Evolutionary conservation across 2,113 vertebrate genomes (phyloP).

Genomic region (Dinomys branickii): DNA sequence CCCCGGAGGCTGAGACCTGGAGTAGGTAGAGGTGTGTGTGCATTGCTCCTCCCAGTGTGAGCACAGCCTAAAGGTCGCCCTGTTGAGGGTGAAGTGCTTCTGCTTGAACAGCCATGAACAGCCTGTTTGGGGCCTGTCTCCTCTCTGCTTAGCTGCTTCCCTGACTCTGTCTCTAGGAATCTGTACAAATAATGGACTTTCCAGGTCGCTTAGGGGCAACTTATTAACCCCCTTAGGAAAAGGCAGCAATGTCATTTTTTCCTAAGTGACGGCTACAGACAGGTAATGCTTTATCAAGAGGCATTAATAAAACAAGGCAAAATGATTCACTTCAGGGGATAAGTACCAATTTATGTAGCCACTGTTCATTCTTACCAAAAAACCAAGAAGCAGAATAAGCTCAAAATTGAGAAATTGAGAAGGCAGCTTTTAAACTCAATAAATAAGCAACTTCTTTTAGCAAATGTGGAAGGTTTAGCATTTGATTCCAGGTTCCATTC

Average conservation of each 20-base stretch:
- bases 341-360: background rate
- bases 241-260: constrained; percentile 51
- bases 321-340: background rate
- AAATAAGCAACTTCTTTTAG: background rate
- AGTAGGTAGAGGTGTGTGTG: background rate
- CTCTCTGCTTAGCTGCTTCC: background rate
- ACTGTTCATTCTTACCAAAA: background rate
- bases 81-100: background rate
- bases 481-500: background rate
- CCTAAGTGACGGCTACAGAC: background rate
- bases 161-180: background rate
- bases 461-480: background rate
- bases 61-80: background rate
- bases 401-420: background rate
- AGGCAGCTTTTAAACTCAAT: background rate
- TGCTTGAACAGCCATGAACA: background rate
- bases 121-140: background rate
- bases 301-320: background rate
- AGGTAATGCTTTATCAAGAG: constrained; percentile 54
- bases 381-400: background rate
- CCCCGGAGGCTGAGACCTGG: background rate
- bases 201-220: constrained; percentile 42
- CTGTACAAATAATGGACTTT: constrained; percentile 47
- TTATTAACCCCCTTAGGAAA: constrained; percentile 52
- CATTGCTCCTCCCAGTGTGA: background rate